These are phyloP conservation scores for Potamarius usumacintae DNA, from an alignment of 2,113 vertebrate species.

Conservation along the genomic window DNA sequence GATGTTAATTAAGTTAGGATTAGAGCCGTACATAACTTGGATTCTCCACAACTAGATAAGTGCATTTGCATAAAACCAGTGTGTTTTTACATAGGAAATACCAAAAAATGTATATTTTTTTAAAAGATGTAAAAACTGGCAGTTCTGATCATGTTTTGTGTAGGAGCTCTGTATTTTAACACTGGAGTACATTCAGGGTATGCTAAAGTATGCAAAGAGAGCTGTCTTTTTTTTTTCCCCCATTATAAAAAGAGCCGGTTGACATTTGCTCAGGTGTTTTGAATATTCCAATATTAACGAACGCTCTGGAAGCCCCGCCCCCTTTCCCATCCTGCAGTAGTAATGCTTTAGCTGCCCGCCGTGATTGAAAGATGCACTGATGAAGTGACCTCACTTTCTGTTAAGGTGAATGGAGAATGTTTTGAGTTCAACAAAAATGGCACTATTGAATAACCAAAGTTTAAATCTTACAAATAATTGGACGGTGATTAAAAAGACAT, in stretches of 20 bases:
- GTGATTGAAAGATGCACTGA: background rate
- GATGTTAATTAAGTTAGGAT: too few species aligned
- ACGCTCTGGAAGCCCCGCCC: background rate
- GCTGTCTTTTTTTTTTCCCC: too few species aligned
- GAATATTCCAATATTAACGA: background rate
- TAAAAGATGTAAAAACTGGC: too few species aligned
- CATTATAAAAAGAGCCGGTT: background rate
- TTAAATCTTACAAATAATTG: background rate
- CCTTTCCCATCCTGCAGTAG: background rate
- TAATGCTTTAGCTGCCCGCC: background rate
- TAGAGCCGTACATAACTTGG: too few species aligned
- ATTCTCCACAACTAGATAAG: too few species aligned
- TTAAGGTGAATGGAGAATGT: background rate
- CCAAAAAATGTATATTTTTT: too few species aligned
- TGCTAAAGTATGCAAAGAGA: background rate
- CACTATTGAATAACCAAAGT: background rate
- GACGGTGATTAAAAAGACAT: background rate
- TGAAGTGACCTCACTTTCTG: background rate
- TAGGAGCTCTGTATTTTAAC: background rate
- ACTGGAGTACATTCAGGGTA: background rate
- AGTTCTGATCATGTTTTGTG: too few species aligned
- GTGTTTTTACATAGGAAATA: too few species aligned
- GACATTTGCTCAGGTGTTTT: background rate
- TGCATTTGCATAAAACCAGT: too few species aligned
- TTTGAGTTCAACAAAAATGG: background rate